Percentiles rank a stretch among this genome's conserved stretches.
These are phyloP conservation scores for Scrobipalpa costella DNA, from an alignment of 2,888 invertebrate genomes.

Conservation along the genomic window DNA sequence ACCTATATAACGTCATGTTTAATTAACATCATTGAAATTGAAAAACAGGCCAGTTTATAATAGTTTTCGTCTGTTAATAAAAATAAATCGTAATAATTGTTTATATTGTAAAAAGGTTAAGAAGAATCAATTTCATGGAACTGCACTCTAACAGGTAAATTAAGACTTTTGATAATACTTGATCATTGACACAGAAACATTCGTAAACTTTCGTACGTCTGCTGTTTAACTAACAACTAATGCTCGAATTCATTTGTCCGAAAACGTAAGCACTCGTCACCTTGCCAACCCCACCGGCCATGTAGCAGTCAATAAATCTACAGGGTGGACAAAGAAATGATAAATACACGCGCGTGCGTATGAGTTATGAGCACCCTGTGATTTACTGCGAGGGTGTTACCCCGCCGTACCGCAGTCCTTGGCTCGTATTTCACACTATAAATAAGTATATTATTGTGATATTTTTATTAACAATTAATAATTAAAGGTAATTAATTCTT, in stretches of 20 bases:
- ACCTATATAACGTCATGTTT: no score
- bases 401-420: slow-evolving; percentile 17
- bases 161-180: no score
- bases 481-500: background rate
- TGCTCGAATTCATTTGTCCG: background rate
- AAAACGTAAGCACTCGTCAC: background rate
- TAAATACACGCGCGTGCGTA: slow-evolving; percentile 59
- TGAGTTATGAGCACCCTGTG: slow-evolving; percentile 59
- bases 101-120: no score
- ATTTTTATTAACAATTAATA: background rate
- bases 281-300: background rate
- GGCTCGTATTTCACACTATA: slow-evolving; percentile 8
- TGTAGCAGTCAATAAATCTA: slow-evolving; percentile 51
- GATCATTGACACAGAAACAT: no score
- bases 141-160: no score
- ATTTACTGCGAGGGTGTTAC: slow-evolving; percentile 55
- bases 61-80: no score
- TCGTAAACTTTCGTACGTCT: no score
- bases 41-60: no score
- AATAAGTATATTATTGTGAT: background rate
- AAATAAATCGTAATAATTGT: no score
- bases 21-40: no score
- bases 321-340: slow-evolving; percentile 71
- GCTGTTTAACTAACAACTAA: no score
- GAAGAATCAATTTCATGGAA: no score